Conservation (phyloP, 2,888 invertebrate genomes). For the Pseudococcus viburni region DNA sequence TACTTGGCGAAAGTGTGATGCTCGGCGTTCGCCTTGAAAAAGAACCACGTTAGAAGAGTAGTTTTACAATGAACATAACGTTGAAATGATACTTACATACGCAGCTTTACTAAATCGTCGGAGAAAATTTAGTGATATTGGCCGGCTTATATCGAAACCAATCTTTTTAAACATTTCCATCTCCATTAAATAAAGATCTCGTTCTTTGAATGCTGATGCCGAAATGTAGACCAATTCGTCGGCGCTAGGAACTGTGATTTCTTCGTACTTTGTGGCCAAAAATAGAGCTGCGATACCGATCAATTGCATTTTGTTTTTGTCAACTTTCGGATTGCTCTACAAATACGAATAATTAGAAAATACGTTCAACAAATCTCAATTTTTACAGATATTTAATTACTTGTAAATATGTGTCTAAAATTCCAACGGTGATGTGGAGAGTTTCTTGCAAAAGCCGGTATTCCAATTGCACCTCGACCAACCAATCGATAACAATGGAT, state of each 20-base stretch:
- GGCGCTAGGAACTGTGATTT: constrained; percentile 90
- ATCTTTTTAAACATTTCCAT: constrained; percentile 82
- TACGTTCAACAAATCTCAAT: not conserved
- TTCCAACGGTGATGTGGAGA: constrained; percentile 87
- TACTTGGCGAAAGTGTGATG: constrained; percentile 91
- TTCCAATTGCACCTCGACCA: constrained; percentile 90
- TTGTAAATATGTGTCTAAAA: constrained; percentile 92
- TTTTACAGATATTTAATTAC: constrained; percentile 71
- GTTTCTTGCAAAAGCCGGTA: constrained; percentile 91
- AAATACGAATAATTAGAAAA: constrained; percentile 68
- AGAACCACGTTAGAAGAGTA: not conserved
- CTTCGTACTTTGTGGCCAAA: constrained; percentile 95
- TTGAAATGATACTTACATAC: constrained; percentile 70
- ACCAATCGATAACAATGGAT: constrained; percentile 91
- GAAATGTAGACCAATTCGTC: constrained; percentile 92
- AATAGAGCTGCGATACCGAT: constrained; percentile 92
- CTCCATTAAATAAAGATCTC: constrained; percentile 88
- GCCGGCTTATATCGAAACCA: constrained; percentile 86
- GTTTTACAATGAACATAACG: not conserved
- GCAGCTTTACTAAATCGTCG: constrained; percentile 81
- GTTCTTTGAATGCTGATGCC: constrained; percentile 86
- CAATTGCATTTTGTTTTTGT: constrained; percentile 83
- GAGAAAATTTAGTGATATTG: constrained; percentile 90
- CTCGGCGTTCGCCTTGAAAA: constrained; percentile 76
- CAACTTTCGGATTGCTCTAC: constrained; percentile 77